Conservation (phyloP, 2,797 vertebrate species). For the Lithobates sylvaticus region DNA sequence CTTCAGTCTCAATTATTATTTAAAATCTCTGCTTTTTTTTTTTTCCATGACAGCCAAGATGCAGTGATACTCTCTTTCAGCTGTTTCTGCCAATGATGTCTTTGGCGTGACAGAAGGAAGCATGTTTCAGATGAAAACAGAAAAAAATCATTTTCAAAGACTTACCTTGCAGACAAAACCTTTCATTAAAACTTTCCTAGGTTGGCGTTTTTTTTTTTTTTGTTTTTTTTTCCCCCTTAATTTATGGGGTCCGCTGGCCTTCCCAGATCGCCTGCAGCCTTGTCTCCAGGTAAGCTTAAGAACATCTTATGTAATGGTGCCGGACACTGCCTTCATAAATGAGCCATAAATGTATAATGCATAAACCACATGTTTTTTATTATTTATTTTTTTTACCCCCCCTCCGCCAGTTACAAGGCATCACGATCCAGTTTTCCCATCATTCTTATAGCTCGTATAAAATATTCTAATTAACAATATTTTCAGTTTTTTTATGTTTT, state of each 20-base stretch:
- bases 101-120: slow-evolving; percentile 58
- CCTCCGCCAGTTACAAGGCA: neutral
- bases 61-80: slow-evolving; percentile 48
- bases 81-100: slow-evolving; percentile 56
- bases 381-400: neutral
- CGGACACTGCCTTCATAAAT: neutral
- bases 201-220: slow-evolving; percentile 8
- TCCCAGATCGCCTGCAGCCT: neutral
- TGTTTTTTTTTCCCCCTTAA: neutral
- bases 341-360: slow-evolving; percentile 32
- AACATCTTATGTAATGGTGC: neutral
- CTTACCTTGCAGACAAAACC: slow-evolving; percentile 68
- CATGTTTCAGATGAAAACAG: slow-evolving; percentile 46
- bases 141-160: slow-evolving; percentile 53
- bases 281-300: slow-evolving; percentile 18
- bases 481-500: neutral
- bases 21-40: slow-evolving; percentile 53
- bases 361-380: slow-evolving; percentile 20
- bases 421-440: neutral
- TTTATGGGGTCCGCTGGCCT: slow-evolving; percentile 42
- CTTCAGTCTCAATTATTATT: slow-evolving; percentile 54
- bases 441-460: neutral
- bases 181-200: slow-evolving; percentile 36
- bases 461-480: too few relatives aligned
- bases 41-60: slow-evolving; percentile 46